Base-by-base conservation (phyloP, 2,888 invertebrate genomes). In the Lepidochrysops patricia region DNA sequence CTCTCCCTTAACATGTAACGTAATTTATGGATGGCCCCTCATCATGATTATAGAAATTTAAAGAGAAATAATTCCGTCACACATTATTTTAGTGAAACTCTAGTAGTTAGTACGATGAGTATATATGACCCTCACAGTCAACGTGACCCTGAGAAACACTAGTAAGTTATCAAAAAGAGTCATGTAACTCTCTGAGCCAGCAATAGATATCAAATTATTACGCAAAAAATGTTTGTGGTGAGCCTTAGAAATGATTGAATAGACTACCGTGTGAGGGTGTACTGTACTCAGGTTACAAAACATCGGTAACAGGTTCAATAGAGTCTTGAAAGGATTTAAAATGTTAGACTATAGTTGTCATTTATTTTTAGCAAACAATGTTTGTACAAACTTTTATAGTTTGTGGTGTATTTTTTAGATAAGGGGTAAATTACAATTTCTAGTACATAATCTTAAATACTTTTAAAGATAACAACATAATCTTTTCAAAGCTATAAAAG, bases 301-400 rank as follows among this genome's bases (percentile, higher is more conserved):
- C 54, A 54, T 29, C 15, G 29, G 32, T 29, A 32, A 19, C 54
- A 32, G 32, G 54, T 54, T 54, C 32, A 32, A 54, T 29, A 54
- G 54, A 27, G 29, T 7, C 29, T 32, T 15, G 7, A 54, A 54
- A 54, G 54, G 54, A 54, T 54, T n/a, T 54, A 32, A 12, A 54
- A 13, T 50, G 23, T 43, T 19, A 19, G 43, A 23, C 7, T 7
- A 1, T 43, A 23, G 1, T 43, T 43, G 43, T 43, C 43, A 43
- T 43, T 43, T 43, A 19, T 43, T 43, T 4, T 7, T 43, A 19
- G 19, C 7, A 43, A 43, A 43, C 19, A 43, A 19, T 43, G 23
- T 6, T 19, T 19, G 43, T 19, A 43, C 43, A 19, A 12, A 43
- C 9, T 19, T 43, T 23, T 23, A 43, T 1, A 13, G 6, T n/a